Evolutionary conservation across 2,888 invertebrate species (phyloP), one percentile per base, ranked within the genome.

Genomic region (Lithophane ornitopus): DNA sequence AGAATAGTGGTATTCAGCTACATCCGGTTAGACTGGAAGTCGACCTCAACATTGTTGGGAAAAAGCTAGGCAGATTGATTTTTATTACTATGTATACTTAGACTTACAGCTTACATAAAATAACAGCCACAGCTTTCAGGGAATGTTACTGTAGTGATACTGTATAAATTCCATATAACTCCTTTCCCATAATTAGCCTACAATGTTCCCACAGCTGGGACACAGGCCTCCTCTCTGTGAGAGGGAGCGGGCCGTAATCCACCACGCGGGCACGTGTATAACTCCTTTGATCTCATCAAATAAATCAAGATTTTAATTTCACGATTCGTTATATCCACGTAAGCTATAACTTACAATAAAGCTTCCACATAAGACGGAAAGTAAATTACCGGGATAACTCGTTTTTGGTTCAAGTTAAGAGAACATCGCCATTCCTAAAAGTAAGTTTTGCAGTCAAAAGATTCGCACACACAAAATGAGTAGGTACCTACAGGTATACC

Each of bases 301-400:
- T 80, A 74, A n/a, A 66, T 65, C 46, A 59, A 46, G 71, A 72
- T 75, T 81, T 81, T 73, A 80, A 82, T 83, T 78, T 80, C 71
- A 62, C 76, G 74, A 81, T 80, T 85, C 83, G 67, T 81, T 76
- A 83, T 69, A 74, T 70, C 58, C 83, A 76, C 79, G 72, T 78
- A 66, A 71, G 75, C 74, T 70, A 85, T 85, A 86, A 85, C 66
- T 83, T 85, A 78, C 80, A 81, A 81, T 82, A 88, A 82, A 85
- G 79, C 88, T 69, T 79, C 56, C 54, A 69, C 70, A 49, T 87
- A 82, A 85, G 82, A 85, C 85, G 80, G 80, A 69, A 87, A 82
- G 85, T 88, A 87, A 84, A 88, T 88, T 88, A 85, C 86, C 69
- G 59, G 82, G 85, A 85, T 88, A 84, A 80, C 73, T 70, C 39